Evolutionary conservation across 2,113 vertebrate genomes (phyloP).

Genomic region (Tyrannus savana): DNA sequence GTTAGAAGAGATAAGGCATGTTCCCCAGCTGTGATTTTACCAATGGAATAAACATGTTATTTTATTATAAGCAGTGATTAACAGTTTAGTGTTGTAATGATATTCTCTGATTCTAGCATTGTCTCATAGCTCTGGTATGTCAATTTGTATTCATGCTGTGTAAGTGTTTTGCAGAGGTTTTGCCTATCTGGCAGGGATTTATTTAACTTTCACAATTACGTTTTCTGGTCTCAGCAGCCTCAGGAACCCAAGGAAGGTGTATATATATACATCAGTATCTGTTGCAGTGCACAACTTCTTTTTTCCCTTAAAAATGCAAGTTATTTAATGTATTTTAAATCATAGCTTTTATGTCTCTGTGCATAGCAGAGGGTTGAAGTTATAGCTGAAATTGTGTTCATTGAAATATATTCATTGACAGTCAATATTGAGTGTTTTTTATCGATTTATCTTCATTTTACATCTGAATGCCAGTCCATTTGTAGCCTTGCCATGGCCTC

Average conservation of each 20-base stretch:
- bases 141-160: conserved; percentile 64
- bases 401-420: background rate
- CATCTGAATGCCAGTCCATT: background rate
- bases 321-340: background rate
- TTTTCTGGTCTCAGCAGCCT: conserved; percentile 11
- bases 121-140: conserved; percentile 73
- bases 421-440: background rate
- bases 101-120: conserved; percentile 59
- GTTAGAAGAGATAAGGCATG: background rate
- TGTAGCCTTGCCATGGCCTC: background rate
- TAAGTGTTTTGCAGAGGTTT: conserved; percentile 57
- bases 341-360: background rate
- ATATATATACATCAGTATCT: background rate
- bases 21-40: background rate
- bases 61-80: conserved; percentile 42
- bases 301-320: background rate
- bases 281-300: background rate
- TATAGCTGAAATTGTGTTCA: background rate
- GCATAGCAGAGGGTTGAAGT: background rate
- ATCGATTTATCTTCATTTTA: background rate
- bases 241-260: background rate
- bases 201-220: conserved; percentile 65
- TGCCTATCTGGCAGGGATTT: conserved; percentile 57
- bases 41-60: background rate
- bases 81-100: conserved; percentile 26